Evolutionary conservation across 2,113 vertebrate species (phyloP).

Genomic region (Pimephales promelas): DNA sequence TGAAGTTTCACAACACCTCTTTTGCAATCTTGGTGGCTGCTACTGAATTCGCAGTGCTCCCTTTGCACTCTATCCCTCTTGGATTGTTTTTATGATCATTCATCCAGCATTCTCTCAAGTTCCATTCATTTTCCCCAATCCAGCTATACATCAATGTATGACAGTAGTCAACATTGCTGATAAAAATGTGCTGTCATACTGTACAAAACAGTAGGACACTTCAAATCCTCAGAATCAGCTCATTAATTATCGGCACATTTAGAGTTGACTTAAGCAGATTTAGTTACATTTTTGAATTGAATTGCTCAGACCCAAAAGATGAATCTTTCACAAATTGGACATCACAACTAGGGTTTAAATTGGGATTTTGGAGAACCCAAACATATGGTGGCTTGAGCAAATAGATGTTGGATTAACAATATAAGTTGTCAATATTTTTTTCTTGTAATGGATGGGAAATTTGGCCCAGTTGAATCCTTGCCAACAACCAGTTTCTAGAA

Average conservation of each 20-base stretch:
- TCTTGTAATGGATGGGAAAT: not conserved
- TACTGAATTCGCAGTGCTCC: not conserved
- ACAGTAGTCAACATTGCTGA: too few relatives aligned
- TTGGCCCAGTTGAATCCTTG: too few relatives aligned
- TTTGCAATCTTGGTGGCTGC: not conserved
- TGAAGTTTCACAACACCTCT: not conserved
- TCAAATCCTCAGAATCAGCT: too few relatives aligned
- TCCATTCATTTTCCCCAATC: too few relatives aligned
- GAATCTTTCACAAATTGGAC: not conserved
- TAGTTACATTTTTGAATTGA: not conserved
- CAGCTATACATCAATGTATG: too few relatives aligned
- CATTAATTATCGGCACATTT: not conserved
- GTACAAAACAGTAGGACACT: too few relatives aligned
- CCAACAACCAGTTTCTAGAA: not conserved
- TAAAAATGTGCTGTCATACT: too few relatives aligned
- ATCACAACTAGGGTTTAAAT: not conserved
- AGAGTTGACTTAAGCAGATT: not conserved
- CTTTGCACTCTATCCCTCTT: not conserved
- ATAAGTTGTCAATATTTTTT: not conserved
- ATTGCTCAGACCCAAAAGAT: not conserved
- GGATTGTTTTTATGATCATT: not conserved
- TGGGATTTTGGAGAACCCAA: not conserved
- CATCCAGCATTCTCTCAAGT: not conserved
- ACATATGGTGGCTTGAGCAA: not conserved
- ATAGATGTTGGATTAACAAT: too few relatives aligned